phyloP scores from a whole-genome alignment of 35 echinoderm and acorn worm genomes.

The Ophiothrix spiculata region DNA sequence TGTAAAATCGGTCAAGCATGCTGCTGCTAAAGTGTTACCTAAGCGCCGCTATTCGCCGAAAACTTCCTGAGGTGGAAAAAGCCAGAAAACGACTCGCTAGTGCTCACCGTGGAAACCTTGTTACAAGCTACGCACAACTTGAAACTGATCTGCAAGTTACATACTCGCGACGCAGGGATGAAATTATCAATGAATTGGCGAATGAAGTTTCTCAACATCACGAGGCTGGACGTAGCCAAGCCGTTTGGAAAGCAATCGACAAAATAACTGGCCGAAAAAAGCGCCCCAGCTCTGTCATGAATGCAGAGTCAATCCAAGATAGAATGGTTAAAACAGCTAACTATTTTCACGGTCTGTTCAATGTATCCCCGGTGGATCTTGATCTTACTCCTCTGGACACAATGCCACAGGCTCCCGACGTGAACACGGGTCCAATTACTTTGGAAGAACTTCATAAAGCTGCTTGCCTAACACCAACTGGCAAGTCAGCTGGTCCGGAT shows the following conservation, averaged over 20 bases:
- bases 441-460: slow-evolving; percentile 19
- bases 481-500: slow-evolving; percentile 13
- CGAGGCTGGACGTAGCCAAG: slow-evolving; percentile 25
- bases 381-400: background rate
- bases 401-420: background rate
- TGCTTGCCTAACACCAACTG: background rate
- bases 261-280: slow-evolving; percentile 31
- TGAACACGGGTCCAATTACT: slow-evolving; percentile 12
- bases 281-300: background rate
- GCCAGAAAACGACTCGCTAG: slow-evolving; percentile 9
- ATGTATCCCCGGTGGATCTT: background rate
- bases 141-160: slow-evolving; percentile 14
- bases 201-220: slow-evolving; percentile 23
- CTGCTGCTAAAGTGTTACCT: slow-evolving; percentile 18
- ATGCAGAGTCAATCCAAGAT: slow-evolving; percentile 15
- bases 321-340: slow-evolving; percentile 2
- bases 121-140: background rate
- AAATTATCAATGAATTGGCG: slow-evolving; percentile 18
- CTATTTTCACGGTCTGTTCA: slow-evolving; percentile 18
- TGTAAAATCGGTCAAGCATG: slow-evolving; percentile 2
- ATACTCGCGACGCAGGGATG: slow-evolving; percentile 2
- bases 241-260: slow-evolving; percentile 23
- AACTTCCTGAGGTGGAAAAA: background rate
- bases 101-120: background rate
- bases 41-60: slow-evolving; percentile 1